Conservation (phyloP, 2,888 invertebrate species). For the Calliopum simillimum region DNA sequence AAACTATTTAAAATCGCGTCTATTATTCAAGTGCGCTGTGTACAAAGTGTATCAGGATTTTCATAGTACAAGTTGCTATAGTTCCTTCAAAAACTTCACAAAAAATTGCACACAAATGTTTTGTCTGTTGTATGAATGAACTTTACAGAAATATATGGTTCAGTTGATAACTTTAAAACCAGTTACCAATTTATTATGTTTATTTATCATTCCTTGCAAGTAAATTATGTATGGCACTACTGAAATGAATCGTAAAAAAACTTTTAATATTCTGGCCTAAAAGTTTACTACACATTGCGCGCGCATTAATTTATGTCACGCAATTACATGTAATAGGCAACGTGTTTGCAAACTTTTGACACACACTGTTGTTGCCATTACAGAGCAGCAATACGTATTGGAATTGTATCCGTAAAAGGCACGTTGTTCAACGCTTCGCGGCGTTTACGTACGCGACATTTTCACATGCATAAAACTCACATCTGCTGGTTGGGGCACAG, state of each 20-base stretch:
- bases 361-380: background rate
- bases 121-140: background rate
- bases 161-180: too few species aligned
- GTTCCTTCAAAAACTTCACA: background rate
- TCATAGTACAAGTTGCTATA: background rate
- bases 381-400: background rate
- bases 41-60: background rate
- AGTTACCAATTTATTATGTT: background rate
- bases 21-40: slow-evolving; percentile 1
- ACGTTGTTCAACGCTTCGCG: too few species aligned
- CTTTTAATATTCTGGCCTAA: background rate
- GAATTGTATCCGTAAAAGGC: too few species aligned
- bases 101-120: background rate
- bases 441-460: too few species aligned
- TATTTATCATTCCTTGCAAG: background rate
- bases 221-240: background rate
- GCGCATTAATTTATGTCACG: background rate
- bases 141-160: background rate
- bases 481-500: too few species aligned
- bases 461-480: too few species aligned
- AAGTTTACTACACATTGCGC: background rate
- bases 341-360: background rate
- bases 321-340: background rate
- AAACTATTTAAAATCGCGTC: background rate
- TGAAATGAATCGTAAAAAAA: background rate